A percentile compares a stretch with the other conserved stretches of the same genome.
Conservation (phyloP, 2,797 vertebrate genomes). For the Pipistrellus pipistrellus region DNA sequence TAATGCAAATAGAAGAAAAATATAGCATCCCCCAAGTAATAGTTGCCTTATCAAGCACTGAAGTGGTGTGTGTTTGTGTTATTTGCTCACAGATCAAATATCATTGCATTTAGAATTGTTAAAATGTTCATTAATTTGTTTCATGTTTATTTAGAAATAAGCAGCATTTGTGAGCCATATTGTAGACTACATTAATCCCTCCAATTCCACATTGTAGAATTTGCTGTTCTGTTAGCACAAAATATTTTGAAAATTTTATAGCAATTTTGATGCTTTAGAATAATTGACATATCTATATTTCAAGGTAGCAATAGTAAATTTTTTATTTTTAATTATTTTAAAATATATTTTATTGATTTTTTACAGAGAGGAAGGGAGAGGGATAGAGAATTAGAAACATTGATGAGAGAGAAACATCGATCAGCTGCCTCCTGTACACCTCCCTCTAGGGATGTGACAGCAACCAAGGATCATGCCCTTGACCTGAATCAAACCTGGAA, state of each 20-base stretch:
- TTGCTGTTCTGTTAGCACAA: neutral
- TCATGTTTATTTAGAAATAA: slow-evolving; percentile 70
- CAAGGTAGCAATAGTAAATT: neutral
- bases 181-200: neutral
- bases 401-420: too few species aligned
- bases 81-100: slow-evolving; percentile 36
- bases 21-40: slow-evolving; percentile 47
- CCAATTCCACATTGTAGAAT: neutral
- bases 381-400: too few species aligned
- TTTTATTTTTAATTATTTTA: neutral
- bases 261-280: neutral
- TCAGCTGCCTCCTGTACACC: too few species aligned
- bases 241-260: slow-evolving; percentile 42
- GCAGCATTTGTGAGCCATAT: slow-evolving; percentile 5
- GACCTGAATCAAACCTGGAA: too few species aligned
- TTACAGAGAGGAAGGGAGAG: too few species aligned
- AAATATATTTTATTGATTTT: too few species aligned
- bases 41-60: slow-evolving; percentile 27
- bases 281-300: neutral
- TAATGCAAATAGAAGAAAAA: slow-evolving; percentile 73
- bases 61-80: neutral
- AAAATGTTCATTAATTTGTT: slow-evolving; percentile 70
- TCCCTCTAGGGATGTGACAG: too few species aligned
- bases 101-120: slow-evolving; percentile 46
- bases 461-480: too few species aligned